A percentile compares a stretch with the other conserved stretches of the same genome.
Conservation (phyloP, 2,797 vertebrate genomes). For the Cirrhinus molitorella region DNA sequence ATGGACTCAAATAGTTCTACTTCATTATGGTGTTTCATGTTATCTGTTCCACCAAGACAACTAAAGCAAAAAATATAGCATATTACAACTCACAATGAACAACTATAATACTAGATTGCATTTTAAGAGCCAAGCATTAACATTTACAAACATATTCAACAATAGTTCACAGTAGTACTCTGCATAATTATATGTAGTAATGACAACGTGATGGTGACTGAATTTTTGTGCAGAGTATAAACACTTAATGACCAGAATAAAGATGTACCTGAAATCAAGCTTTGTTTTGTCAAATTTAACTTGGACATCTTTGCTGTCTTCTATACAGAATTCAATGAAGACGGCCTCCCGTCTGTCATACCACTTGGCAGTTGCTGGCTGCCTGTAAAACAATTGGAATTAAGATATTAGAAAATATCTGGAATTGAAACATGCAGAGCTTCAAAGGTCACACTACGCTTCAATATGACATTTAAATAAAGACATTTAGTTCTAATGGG, state of each 20-base stretch:
- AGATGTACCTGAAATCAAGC: conserved; percentile 89
- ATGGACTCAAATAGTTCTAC: conserved; percentile 80
- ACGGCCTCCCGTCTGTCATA: conserved; percentile 95
- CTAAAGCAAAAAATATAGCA: conserved; percentile 62
- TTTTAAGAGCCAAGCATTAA: neutral
- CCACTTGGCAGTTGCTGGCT: conserved; percentile 94
- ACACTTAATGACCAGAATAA: neutral
- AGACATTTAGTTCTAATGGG: neutral
- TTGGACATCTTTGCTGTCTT: conserved; percentile 95
- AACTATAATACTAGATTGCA: neutral
- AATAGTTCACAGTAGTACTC: neutral
- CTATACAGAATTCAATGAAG: conserved; percentile 95
- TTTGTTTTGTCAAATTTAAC: conserved; percentile 91
- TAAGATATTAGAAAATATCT: neutral
- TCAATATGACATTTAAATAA: neutral
- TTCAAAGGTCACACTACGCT: neutral
- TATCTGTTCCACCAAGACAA: conserved; percentile 78
- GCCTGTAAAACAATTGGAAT: conserved; percentile 75
- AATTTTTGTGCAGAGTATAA: neutral
- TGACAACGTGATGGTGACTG: neutral
- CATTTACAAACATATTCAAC: neutral
- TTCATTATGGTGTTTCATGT: conserved; percentile 77
- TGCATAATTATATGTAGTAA: neutral
- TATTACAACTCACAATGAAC: neutral
- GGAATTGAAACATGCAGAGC: neutral